These are phyloP conservation scores for Chaetogeoica ovagalla DNA, from an alignment of 2,888 invertebrate species.

Conservation along the genomic window DNA sequence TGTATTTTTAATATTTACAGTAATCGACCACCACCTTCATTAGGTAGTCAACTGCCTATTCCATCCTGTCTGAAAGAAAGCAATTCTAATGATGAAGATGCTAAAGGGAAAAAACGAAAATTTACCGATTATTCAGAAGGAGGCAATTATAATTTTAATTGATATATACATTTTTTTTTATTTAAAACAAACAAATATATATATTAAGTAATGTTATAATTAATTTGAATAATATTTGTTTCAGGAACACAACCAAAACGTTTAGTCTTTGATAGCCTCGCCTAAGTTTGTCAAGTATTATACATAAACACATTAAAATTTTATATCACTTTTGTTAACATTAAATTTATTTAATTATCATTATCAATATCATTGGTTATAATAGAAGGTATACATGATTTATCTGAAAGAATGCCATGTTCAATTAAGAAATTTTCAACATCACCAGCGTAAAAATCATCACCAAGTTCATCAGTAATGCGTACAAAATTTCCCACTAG, in stretches of 20 bases:
- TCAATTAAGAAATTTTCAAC: slow-evolving; percentile 89
- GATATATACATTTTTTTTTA: not conserved
- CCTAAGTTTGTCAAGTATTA: slow-evolving; percentile 40
- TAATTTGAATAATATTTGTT: slow-evolving; percentile 50
- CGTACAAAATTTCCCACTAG: slow-evolving; percentile 91
- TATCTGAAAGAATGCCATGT: slow-evolving; percentile 64
- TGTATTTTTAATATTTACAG: slow-evolving; percentile 59
- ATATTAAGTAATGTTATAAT: slow-evolving; percentile 6
- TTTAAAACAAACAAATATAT: not conserved
- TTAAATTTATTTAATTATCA: slow-evolving; percentile 29
- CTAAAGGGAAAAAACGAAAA: slow-evolving; percentile 76
- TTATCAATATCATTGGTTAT: slow-evolving; percentile 27
- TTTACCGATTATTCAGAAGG: slow-evolving; percentile 73
- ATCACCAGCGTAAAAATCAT: slow-evolving; percentile 87
- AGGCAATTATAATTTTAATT: slow-evolving; percentile 57
- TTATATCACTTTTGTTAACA: slow-evolving; percentile 33
- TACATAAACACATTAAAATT: slow-evolving; percentile 20
- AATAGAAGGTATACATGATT: slow-evolving; percentile 59
- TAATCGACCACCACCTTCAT: slow-evolving; percentile 85
- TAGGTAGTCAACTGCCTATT: slow-evolving; percentile 80
- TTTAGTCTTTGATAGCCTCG: slow-evolving; percentile 50
- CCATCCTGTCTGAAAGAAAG: slow-evolving; percentile 67
- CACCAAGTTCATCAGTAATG: slow-evolving; percentile 82
- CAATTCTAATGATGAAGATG: slow-evolving; percentile 65
- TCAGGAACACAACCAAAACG: slow-evolving; percentile 50